Base-by-base conservation (phyloP, 2,113 vertebrate species). In the Piprites chloris region DNA sequence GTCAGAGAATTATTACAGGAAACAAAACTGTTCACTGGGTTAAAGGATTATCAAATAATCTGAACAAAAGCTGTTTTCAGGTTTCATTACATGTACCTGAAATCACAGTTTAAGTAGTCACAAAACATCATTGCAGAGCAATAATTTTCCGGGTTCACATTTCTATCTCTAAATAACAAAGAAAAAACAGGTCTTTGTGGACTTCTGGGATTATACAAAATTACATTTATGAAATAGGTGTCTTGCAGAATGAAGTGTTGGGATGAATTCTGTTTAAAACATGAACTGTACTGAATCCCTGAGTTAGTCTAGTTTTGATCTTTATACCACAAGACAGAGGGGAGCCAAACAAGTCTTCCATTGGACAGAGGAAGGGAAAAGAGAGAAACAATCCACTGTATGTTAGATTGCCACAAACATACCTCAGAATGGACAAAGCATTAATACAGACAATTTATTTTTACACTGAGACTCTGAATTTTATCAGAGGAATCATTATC, bases 31-130 rank as follows among this genome's bases (percentile, higher is more conserved):
- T 81, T 86, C 35, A 14, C 35, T 47, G 49, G 28, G 77, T 87
- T 94, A 93, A 88, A 85, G 82, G 69, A 92, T 95, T 96, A 90
- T 46, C 66, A 77, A 67, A 65, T 3, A 9, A 95, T 76, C 53
- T 79, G 50, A 87, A 87, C 30, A 93, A 88, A 94, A 93, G 33
- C 55, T 62, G 59, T 82, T 87, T 87, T 77, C 55, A 50, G 32
- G 74, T 79, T 95, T 90, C 15, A 62, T 89, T 90, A 84, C 11
- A 21, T 5, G 3, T 28, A 72, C 22, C 30, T 42, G 53, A 86
- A 87, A 88, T 82, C 32, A 46, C 8, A 9, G 39, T 58, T 72
- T 81, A 91, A 85, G 41, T 13, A 95, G 14, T 72, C 78, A 88
- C 30, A 81, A 87, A 94, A 91, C 63, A 71, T 9, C 30, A 22